A percentile compares a stretch with the other conserved stretches of the same genome.
Evolutionary conservation across 2,113 vertebrate genomes (phyloP).

Genomic region (Rhinichthys klamathensis): DNA sequence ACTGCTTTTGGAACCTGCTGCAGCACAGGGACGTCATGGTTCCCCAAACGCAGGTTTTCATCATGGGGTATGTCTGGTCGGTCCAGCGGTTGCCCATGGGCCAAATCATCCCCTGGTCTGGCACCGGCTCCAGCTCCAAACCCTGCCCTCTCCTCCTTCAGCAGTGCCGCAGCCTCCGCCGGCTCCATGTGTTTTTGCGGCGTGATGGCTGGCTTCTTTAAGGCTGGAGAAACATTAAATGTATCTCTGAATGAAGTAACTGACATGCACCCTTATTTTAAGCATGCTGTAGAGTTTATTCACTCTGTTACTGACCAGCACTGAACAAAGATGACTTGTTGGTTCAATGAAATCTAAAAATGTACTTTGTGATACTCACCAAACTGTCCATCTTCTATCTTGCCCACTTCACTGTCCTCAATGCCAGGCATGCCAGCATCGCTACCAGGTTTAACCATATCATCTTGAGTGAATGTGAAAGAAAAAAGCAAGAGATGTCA

Average conservation of each 20-base stretch:
- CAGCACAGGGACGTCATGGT: conserved; percentile 48
- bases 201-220: conserved; percentile 79
- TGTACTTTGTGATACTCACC: conserved; percentile 71
- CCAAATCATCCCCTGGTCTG: conserved; percentile 62
- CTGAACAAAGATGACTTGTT: neutral
- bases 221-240: conserved; percentile 57
- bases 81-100: conserved; percentile 64
- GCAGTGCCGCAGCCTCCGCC: conserved; percentile 47
- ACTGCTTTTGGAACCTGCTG: conserved; percentile 60
- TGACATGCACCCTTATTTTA: neutral
- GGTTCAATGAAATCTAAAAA: neutral
- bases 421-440: conserved; percentile 98
- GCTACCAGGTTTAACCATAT: conserved; percentile 85
- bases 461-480: conserved; percentile 61
- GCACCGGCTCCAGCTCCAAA: conserved; percentile 52
- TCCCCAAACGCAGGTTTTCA: conserved; percentile 49
- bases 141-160: conserved; percentile 58
- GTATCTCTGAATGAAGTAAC: neutral
- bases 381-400: conserved; percentile 84
- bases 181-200: conserved; percentile 65
- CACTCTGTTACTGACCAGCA: neutral
- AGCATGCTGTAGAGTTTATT: neutral
- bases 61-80: conserved; percentile 71
- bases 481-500: neutral
- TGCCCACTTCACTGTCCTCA: conserved; percentile 93